Evolutionary conservation across 2,113 vertebrate genomes (phyloP).

Genomic region (Pteruthius melanotis): DNA sequence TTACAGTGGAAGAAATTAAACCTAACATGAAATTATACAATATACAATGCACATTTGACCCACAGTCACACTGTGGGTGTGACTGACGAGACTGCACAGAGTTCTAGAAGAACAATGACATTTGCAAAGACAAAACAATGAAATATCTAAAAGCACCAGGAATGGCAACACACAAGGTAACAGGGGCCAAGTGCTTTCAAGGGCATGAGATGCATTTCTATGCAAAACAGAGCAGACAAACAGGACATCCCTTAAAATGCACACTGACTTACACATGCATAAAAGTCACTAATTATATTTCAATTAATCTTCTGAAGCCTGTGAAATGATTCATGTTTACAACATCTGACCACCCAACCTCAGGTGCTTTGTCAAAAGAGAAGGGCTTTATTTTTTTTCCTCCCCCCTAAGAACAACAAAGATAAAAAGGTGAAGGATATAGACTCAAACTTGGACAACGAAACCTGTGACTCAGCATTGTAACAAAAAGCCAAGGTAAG

Average conservation of each 20-base stretch:
- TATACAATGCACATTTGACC: neutral
- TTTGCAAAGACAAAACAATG: neutral
- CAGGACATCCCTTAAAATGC: neutral
- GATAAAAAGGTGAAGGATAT: neutral
- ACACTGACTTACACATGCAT: neutral
- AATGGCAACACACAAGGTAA: neutral
- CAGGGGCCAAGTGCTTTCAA: neutral
- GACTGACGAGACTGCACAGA: fast-evolving
- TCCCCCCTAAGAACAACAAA: neutral
- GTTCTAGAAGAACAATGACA: neutral
- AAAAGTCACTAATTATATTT: neutral
- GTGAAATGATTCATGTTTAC: neutral
- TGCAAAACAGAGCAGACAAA: neutral
- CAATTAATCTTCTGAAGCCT: neutral
- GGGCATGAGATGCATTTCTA: neutral
- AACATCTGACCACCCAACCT: neutral
- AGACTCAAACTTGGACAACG: neutral
- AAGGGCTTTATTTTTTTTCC: neutral
- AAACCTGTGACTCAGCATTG: neutral
- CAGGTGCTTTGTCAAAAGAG: neutral
- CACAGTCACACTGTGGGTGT: neutral
- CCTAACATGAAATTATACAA: neutral
- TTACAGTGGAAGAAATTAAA: neutral
- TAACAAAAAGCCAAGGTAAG: neutral
- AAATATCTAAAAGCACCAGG: neutral